Evolutionary conservation across 1,140 invertebrate species (phyloP).

Genomic region (Ostrea denselamellosa): DNA sequence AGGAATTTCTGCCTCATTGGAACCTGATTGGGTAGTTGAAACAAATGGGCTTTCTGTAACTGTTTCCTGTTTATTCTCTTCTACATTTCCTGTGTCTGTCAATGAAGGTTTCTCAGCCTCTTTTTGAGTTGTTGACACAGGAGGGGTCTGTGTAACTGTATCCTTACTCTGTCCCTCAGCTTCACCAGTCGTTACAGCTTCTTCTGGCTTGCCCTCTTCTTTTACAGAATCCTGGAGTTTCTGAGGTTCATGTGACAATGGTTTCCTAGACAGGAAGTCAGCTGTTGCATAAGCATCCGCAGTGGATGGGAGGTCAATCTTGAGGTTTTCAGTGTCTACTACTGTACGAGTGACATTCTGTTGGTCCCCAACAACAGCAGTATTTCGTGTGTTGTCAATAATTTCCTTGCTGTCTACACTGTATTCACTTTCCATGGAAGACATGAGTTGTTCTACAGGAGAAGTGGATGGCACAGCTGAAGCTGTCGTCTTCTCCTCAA

Average conservation of each 20-base stretch:
- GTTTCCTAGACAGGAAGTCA: constrained; percentile 66
- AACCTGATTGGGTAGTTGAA: not conserved
- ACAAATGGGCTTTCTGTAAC: not conserved
- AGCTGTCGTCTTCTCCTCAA: constrained; percentile 9
- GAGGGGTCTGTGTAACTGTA: not conserved
- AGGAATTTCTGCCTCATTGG: not conserved
- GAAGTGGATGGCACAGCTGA: not conserved
- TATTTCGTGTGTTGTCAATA: constrained; percentile 21
- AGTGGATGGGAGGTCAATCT: not conserved
- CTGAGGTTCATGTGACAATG: constrained; percentile 59
- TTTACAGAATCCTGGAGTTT: constrained; percentile 9
- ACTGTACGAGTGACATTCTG: constrained; percentile 10
- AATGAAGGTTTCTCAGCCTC: not conserved
- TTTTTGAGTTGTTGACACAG: not conserved
- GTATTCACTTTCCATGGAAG: constrained; percentile 37
- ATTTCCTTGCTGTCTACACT: constrained; percentile 4
- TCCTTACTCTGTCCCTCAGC: constrained; percentile 33
- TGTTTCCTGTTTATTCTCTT: constrained; percentile 23
- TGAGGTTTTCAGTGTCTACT: not conserved
- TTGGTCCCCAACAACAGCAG: not conserved
- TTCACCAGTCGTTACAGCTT: not conserved
- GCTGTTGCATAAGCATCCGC: constrained; percentile 59
- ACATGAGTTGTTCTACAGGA: constrained; percentile 42
- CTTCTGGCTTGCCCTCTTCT: constrained; percentile 4
- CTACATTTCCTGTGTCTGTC: not conserved